Base-by-base conservation (phyloP, 2,888 invertebrate genomes). In the Cheilosia vulpina region DNA sequence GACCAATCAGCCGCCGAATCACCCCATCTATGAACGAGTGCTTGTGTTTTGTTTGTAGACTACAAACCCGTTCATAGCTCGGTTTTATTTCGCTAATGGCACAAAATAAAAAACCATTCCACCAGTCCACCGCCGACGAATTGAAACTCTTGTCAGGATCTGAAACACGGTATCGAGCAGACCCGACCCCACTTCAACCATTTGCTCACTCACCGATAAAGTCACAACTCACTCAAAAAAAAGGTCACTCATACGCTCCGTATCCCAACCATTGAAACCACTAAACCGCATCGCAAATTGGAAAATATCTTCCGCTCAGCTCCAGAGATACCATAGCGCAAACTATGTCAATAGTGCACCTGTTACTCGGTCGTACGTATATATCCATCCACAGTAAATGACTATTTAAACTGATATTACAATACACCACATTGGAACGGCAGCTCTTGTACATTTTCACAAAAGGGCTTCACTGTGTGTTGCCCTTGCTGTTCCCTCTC, bases 391-490 rank as follows among this genome's bases (percentile, higher is more conserved):
- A 69, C 73, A 78, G 79, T 75, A 69, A 78, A 84, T 84, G 73
- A 73, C 83, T 79, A 75, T 84, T 84, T 78, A 84, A 53, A 69
- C 66, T 41, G 78, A 78, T 69, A 73, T 65, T 57, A 75, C 83
- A 84, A 75, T 83, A 19, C 19, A 73, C 73, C 79, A 45, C 69
- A 43, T 45, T 68, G 60, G 34, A 60, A 38, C 11, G 31, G 43
- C 52, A 24, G 60, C 34, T 62, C 41, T 24, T 65, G 65, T 31
- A 21, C 65, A 41, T 43, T 77, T 66, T 41, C 34, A 57, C 21
- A 66, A 41, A 66, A 71, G 58, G 41, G 17, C 50, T 63, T 17
- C 65, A 63, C 50, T 73, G 68, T 62, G 47, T 69, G 75, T 50
- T n/a, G 21, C 52, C 69, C 45, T 13, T 17, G 6, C 6, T 27